Base-by-base conservation (phyloP, 2,113 vertebrate species). In the Ophthalmolycus amberensis region DNA sequence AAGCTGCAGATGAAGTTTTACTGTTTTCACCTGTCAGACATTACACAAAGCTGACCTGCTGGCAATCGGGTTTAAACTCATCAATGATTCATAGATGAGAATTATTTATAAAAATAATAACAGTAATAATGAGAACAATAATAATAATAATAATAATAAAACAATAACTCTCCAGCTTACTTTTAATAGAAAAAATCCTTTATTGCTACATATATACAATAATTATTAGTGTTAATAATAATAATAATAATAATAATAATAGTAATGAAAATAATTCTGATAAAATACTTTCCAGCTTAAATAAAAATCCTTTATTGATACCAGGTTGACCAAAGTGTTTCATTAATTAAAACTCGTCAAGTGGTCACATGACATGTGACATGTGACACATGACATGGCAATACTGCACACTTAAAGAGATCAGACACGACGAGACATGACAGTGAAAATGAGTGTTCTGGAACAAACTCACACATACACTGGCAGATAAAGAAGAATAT, bases 1-100 rank as follows among this genome's bases (percentile, higher is more conserved):
- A 54, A 25, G 29, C 44, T 69, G 46, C 18, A 54, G 32, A 70
- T n/a, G 29, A 71, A 32, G 44, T 56, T 40, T 58, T 12, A 58
- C 25, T 58, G 56, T 58, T 58, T 71, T 58, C 69, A 71, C 29
- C 68, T 70, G 32, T 15, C 14, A 59, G 34, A 50, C 18, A 18
- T 50, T 50, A 50, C 9, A 42, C 40, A 0, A 22, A 50, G 48
- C 48, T 50, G 6, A 50, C 6, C 48, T 20, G 18, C 5, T 50
- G 48, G 18, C 16, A 20, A 50, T 10, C 16, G 6, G 48, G 5
- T 50, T 8, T 54, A 4, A n/a, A 54, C 7, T 8, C 9, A 9
- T 22, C 6, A 7, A 20, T 48, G 3, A 48, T 48, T 6, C 18
- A 16, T 48, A 18, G 8, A 40, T 22, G 2, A n/a, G 1, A 9